Conservation (phyloP, 2,888 invertebrate species). For the Silvanus unidentatus region DNA sequence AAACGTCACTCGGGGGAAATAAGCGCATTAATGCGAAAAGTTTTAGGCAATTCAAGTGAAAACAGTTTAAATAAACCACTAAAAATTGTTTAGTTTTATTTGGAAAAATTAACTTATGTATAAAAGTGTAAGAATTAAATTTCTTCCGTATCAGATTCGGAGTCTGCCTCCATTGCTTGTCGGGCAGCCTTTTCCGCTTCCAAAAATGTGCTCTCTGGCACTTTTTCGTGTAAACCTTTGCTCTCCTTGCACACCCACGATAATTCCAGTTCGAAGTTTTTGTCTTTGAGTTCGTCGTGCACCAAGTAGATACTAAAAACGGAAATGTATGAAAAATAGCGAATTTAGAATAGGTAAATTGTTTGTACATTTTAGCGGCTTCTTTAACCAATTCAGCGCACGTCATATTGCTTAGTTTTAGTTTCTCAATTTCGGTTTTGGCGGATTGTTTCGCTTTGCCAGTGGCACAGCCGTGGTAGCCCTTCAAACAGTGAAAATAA, state of each 20-base stretch:
- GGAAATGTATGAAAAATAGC: constrained; percentile 4
- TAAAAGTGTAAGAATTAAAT: constrained; percentile 1
- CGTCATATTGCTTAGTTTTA: constrained; percentile 78
- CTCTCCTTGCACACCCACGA: constrained; percentile 87
- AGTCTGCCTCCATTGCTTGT: constrained; percentile 81
- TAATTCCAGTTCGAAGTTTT: constrained; percentile 90
- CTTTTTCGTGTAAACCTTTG: constrained; percentile 72
- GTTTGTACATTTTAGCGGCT: constrained; percentile 82
- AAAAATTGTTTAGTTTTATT: constrained; percentile 2
- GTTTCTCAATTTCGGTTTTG: constrained; percentile 98
- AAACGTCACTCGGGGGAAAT: too few species aligned
- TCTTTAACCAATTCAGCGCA: constrained; percentile 86
- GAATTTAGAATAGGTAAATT: neutral
- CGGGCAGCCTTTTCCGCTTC: constrained; percentile 88
- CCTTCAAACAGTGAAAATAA: constrained; percentile 52
- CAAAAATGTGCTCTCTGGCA: constrained; percentile 66
- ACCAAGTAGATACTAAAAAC: constrained; percentile 74
- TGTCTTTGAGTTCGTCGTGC: constrained; percentile 92
- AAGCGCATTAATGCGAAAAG: too few species aligned
- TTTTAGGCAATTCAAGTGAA: too few species aligned
- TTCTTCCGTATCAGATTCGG: constrained; percentile 75
- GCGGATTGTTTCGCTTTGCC: constrained; percentile 99
- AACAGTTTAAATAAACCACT: too few species aligned
- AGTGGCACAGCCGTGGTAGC: constrained; percentile 94
- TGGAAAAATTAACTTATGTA: neutral